Evolutionary conservation across 1,140 invertebrate species (phyloP), one percentile per base, ranked within the genome.

Genomic region (Leptinotarsa texana): DNA sequence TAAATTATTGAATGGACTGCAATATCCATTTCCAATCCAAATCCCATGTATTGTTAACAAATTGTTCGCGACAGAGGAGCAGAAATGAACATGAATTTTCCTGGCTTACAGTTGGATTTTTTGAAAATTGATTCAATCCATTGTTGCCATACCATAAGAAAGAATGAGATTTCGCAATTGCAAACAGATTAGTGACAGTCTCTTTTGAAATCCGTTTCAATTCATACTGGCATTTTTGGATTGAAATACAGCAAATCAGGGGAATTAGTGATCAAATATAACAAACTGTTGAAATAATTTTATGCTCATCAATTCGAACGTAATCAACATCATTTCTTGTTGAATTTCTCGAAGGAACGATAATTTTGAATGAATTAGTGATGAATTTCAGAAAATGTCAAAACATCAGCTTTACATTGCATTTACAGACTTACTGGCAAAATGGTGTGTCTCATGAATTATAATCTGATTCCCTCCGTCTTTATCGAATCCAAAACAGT

Each of bases 51-150:
- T 21, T 27, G 1, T n/a, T 1, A 22, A 63, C n/a, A 27, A 17
- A 67, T 15, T 61, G 78, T 72, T 48, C 62, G 65, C 27, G 74
- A 83, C 27, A 84, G 75, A 13, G 72, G 73, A 72, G 84, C 82
- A 8, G 84, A 83, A 61, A 82, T 68, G 62, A 75, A 33, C 77
- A 84, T 79, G 65, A 80, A 51, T 69, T 74, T 80, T 22, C 82
- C 83, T 69, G 81, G 83, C 61, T 77, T 63, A 75, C 82, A 84
- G 13, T 63, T 51, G 21, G 79, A 62, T 18, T 76, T 27, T 27
- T 4, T 27, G 24, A 5, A 27, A 27, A 27, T 27, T 42, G 24
- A 15, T 27, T 74, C 0, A 33, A 15, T 47, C 33, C 3, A 4
- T 51, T 13, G 21, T 21, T 63, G 3, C 8, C 8, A 51, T 1